These are phyloP conservation scores for Zygothrica quintamaculata DNA, from an alignment of 2,888 invertebrate genomes.

Conservation along the genomic window DNA sequence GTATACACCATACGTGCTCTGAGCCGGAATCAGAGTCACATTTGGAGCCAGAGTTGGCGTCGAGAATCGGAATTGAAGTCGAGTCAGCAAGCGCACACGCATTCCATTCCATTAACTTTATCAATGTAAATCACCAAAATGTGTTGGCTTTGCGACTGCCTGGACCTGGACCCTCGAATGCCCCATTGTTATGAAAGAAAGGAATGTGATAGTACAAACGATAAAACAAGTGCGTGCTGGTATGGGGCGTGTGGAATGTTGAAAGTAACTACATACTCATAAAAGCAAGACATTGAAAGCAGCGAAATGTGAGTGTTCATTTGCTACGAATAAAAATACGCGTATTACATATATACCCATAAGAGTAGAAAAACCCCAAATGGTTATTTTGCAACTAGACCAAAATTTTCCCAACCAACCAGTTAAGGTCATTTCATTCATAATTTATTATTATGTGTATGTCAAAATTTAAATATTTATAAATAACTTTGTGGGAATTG, in stretches of 20 bases:
- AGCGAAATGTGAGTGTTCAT: conserved; percentile 41
- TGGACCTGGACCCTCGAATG: conserved; percentile 37
- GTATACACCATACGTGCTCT: conserved; percentile 16
- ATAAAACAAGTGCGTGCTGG: conserved; percentile 70
- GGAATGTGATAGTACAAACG: conserved; percentile 57
- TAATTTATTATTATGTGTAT: neutral
- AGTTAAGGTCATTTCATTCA: no score
- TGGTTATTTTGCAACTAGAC: conserved; percentile 5
- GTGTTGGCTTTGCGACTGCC: conserved; percentile 50
- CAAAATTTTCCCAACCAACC: conserved; percentile 31
- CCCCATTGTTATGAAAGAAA: conserved; percentile 58
- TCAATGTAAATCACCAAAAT: conserved; percentile 78
- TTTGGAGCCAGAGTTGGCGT: conserved; percentile 22
- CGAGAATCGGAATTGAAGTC: conserved; percentile 52
- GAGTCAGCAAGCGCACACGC: conserved; percentile 71
- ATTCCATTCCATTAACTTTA: conserved; percentile 78
- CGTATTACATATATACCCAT: neutral
- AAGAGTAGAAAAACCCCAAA: neutral
- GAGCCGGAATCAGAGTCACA: conserved; percentile 22
- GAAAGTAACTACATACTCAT: conserved; percentile 38
- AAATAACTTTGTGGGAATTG: neutral
- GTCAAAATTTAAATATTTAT: no score
- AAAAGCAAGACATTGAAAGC: conserved; percentile 57
- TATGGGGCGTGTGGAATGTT: conserved; percentile 43
- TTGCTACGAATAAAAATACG: conserved; percentile 9